phyloP scores from a whole-genome alignment of 2,113 vertebrate genomes.

The Crotophaga sulcirostris region DNA sequence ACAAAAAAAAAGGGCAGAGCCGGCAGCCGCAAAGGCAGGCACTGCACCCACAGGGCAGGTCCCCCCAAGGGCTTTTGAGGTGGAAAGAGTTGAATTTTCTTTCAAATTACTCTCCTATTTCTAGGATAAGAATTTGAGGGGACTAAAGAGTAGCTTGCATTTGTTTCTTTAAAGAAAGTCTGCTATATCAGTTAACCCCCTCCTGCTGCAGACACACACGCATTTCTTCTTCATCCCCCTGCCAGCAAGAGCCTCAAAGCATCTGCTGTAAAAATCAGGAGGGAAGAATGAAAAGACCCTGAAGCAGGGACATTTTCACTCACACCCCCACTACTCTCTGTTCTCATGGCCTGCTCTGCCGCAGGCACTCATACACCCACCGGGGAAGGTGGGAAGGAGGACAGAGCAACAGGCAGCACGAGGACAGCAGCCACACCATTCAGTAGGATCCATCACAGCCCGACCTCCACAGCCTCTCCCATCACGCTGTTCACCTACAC shows the following conservation, averaged over 20 bases:
- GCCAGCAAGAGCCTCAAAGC: not conserved
- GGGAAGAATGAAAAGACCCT: not conserved
- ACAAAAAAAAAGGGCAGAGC: not conserved
- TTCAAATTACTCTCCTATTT: not conserved
- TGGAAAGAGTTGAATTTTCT: not conserved
- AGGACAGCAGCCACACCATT: fast-evolving
- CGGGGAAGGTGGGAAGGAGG: not conserved
- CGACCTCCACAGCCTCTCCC: not conserved
- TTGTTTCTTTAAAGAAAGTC: not conserved
- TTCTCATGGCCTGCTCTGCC: not conserved
- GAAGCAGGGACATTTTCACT: not conserved
- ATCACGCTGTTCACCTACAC: fast-evolving
- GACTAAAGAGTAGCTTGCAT: not conserved
- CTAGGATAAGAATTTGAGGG: not conserved
- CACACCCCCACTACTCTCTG: not conserved
- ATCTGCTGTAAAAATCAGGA: not conserved
- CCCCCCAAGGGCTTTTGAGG: not conserved
- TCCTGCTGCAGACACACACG: not conserved
- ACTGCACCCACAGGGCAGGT: too few species aligned
- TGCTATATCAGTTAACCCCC: not conserved
- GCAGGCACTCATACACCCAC: not conserved
- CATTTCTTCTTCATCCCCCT: not conserved
- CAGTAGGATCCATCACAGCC: not conserved
- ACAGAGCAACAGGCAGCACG: fast-evolving
- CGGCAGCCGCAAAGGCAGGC: not conserved